Base-by-base conservation (phyloP, 2,888 invertebrate species). In the Tortrix viridana region DNA sequence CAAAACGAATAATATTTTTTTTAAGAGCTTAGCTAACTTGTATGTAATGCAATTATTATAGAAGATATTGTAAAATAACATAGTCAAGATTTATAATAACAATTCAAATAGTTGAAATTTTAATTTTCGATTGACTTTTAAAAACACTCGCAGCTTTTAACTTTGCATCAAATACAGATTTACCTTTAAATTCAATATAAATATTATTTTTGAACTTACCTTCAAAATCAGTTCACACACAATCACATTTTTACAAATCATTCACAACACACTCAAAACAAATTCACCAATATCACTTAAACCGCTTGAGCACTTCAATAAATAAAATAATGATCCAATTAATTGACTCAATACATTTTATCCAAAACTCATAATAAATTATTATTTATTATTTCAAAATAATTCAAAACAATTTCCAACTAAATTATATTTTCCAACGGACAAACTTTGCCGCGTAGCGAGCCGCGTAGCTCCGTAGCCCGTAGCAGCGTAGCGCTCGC, bases 401-500 rank as follows among this genome's bases (percentile, higher is more conserved):
- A 12, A 12, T 32, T 12, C 12, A 32, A 12, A n/a, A 12, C 12
- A 32, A 12, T 32, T 32, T 32, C 32, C 32, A 32, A 32, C 32
- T 12, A 3, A 12, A 32, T 32, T 32, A 12, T 9, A 32, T 32
- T 32, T 9, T 12, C 32, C 32, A 32, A 32, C n/a, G n/a, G 54
- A 26, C 43, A 44, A 62, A 62, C 18, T 58, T 63, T 53, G 53
- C 14, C 58, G 48, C 53, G 56, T 57, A 48, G 47, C 56, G 6
- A 7, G 16, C 7, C 16, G 19, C 48, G 56, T 48, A 57, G 52
- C 46, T 2, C 20, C 16, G 41, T 54, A 37, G 12, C 41, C 12
- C 32, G 32, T 32, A 32, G 12, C 5, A 20, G 63, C 63, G 63
- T 63, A 63, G 63, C 63, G 20, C 20, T 57, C 52, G 63, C 63